phyloP scores from a whole-genome alignment of 2,113 vertebrate species.

The Erythrolamprus reginae region DNA sequence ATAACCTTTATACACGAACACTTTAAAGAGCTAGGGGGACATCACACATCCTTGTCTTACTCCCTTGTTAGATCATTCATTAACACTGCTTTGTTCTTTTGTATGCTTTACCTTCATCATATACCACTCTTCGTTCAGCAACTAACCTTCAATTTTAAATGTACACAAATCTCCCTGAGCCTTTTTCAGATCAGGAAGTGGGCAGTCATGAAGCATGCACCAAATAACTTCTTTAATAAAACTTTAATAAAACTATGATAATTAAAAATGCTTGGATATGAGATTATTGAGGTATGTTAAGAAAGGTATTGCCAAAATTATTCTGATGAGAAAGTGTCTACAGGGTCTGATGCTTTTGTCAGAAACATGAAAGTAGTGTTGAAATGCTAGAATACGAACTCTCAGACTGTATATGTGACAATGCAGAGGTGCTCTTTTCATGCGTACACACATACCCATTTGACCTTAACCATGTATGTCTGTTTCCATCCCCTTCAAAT shows the following conservation, averaged over 20 bases:
- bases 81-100: neutral
- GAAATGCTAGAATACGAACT: neutral
- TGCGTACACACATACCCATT: neutral
- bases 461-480: neutral
- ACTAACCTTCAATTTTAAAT: neutral
- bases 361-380: neutral
- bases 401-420: neutral
- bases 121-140: neutral
- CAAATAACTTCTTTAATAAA: neutral
- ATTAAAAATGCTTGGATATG: neutral
- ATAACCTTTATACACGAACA: neutral
- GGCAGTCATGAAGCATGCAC: neutral
- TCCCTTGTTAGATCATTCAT: neutral
- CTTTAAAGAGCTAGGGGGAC: neutral
- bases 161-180: neutral
- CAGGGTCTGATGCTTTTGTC: neutral
- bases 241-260: neutral
- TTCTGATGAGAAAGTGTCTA: neutral
- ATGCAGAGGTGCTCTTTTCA: neutral
- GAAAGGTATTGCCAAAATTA: neutral
- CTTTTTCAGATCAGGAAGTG: neutral
- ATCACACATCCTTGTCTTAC: neutral
- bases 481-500: neutral
- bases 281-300: neutral
- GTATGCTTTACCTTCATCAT: neutral